These are phyloP conservation scores for Hystrix cristata DNA, from an alignment of 2,113 vertebrate genomes.

Conservation along the genomic window DNA sequence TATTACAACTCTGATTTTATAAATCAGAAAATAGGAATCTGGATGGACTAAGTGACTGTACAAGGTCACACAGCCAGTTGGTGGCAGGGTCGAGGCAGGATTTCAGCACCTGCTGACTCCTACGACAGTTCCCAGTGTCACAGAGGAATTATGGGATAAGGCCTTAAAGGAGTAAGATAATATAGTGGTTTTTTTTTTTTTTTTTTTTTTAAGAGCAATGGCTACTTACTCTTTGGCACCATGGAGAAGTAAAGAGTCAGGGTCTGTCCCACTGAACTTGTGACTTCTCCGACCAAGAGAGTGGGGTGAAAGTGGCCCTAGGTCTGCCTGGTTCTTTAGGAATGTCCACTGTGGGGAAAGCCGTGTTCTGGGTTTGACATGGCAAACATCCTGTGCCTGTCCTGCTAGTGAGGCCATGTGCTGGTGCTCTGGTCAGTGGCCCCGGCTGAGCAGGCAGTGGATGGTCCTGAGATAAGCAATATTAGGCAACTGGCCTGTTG, in stretches of 20 bases:
- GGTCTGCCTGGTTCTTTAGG: background rate
- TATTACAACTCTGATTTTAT: conserved; percentile 35
- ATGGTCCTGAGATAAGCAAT: background rate
- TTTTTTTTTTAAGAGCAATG: background rate
- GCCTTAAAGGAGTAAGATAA: background rate
- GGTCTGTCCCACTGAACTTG: background rate
- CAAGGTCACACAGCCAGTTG: background rate
- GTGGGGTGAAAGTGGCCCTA: no score
- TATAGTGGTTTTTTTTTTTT: background rate
- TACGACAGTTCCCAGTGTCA: background rate
- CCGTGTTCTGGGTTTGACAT: background rate
- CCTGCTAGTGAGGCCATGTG: background rate
- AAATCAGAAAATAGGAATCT: conserved; percentile 43
- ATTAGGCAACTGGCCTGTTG: background rate
- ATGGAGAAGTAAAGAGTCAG: background rate
- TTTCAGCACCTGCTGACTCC: background rate
- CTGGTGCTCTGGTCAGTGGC: background rate
- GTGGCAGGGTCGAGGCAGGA: background rate
- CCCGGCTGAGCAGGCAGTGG: background rate
- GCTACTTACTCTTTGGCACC: background rate
- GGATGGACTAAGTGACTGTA: background rate
- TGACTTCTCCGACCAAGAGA: background rate
- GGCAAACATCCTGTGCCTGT: background rate
- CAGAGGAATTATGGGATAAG: background rate
- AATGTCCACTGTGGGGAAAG: background rate